Conservation (phyloP, 2,113 vertebrate species). For the Ardeotis arabs region DNA sequence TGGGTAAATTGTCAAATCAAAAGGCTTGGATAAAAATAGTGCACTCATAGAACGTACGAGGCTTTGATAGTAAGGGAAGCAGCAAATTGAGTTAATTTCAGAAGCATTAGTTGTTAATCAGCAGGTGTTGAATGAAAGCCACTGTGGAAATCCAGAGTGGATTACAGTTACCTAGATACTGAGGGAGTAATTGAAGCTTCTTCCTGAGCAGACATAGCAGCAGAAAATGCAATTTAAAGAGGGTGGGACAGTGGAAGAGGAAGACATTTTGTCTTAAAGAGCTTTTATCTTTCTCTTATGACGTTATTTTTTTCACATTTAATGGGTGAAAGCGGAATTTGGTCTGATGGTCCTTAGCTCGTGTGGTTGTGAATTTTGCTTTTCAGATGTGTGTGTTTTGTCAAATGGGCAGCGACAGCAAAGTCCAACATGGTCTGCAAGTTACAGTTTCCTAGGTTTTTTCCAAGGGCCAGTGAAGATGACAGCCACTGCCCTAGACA, state of each 20-base stretch:
- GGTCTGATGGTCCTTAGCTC: background rate
- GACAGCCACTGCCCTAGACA: background rate
- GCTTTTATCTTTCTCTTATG: background rate
- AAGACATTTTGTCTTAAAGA: background rate
- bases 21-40: background rate
- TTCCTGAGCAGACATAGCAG: background rate
- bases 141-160: background rate
- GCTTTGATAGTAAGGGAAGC: background rate
- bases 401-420: background rate
- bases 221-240: background rate
- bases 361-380: background rate
- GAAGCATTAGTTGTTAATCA: background rate
- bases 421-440: background rate
- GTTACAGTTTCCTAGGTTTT: background rate
- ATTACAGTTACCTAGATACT: background rate
- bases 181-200: background rate
- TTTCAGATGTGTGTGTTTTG: background rate
- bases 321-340: background rate
- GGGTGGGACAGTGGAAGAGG: background rate
- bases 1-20: background rate
- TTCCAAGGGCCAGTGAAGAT: background rate
- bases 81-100: background rate
- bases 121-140: background rate
- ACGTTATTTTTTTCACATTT: background rate
- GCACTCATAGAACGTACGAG: fast-evolving